Evolutionary conservation across 2,113 vertebrate genomes (phyloP), one percentile per base, ranked within the genome.

Genomic region (Gasterosteus aculeatus): DNA sequence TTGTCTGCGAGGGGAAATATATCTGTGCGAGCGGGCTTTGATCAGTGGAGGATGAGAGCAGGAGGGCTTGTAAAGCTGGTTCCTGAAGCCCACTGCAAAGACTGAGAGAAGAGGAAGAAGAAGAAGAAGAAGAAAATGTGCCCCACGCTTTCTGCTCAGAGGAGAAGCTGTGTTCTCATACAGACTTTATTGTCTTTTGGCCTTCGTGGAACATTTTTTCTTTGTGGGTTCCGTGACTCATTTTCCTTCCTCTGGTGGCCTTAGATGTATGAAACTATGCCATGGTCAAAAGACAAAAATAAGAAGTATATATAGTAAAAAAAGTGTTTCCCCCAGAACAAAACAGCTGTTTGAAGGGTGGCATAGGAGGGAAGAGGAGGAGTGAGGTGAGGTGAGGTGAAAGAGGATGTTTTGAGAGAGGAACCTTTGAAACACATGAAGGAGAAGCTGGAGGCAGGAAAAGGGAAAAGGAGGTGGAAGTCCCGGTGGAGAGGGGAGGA

Each of bases 1-100:
- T 94, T 94, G 94, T 95, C 87, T 94, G 91, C 10, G 84, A 87
- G 87, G 88, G 90, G 93, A 93, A 93, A 93, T 92, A 88, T 89
- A 89, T 93, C 91, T 92, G 88, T 87, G 93, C 41, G 90, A 91
- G 87, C 81, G 15, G 80, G 82, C 93, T 94, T 94, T 94, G 93
- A 94, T 94, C 93, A 93, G 84, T 87, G 81, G 88, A 90, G 93
- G 93, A 92, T 92, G 92, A 92, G 88, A 86, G 87, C 68, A 41
- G 77, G 62, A 80, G 87, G 86, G 90, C 92, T 91, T 90, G 89
- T 91, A 93, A 93, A 93, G 92, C 83, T 82, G 78, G 83, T 70
- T 92, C 83, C 83, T 70, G 80, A 85, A 88, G 74, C 86, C 84
- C 83, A 71, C 69, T 87, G 89, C 90, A 86, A 88, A 83, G 88